These are phyloP conservation scores for Poecilia wingei DNA, from an alignment of 2,797 vertebrate genomes.

Conservation along the genomic window DNA sequence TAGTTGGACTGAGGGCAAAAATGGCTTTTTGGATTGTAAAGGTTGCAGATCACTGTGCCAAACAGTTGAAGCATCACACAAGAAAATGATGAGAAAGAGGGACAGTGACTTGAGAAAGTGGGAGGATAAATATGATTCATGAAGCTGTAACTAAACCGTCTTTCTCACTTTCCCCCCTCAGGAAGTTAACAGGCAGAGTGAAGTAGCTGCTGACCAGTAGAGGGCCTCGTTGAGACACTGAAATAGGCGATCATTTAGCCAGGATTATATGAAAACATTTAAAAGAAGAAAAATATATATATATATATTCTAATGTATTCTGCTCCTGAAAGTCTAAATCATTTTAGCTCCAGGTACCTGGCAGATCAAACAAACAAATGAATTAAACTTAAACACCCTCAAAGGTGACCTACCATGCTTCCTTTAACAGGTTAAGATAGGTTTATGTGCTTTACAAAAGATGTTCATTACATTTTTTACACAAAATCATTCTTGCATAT, in stretches of 20 bases:
- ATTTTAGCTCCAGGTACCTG: not conserved
- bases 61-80: constrained; percentile 63
- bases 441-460: no score
- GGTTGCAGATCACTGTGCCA: no score
- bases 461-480: no score
- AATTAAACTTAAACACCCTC: not conserved
- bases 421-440: no score
- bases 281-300: not conserved
- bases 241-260: not conserved
- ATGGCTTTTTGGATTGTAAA: no score
- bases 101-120: constrained; percentile 18
- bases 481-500: no score
- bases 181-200: not conserved
- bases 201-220: constrained; percentile 6
- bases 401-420: no score
- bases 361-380: not conserved
- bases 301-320: not conserved
- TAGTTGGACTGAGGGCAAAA: no score
- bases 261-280: not conserved
- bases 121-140: constrained; percentile 64
- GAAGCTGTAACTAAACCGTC: constrained; percentile 32
- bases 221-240: constrained; percentile 10
- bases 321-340: not conserved
- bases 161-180: constrained; percentile 11
- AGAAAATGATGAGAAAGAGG: not conserved